A percentile compares a stretch with the other conserved stretches of the same genome.
These are phyloP conservation scores for Gymnobelideus leadbeateri DNA, from an alignment of 2,113 vertebrate genomes.

Conservation along the genomic window DNA sequence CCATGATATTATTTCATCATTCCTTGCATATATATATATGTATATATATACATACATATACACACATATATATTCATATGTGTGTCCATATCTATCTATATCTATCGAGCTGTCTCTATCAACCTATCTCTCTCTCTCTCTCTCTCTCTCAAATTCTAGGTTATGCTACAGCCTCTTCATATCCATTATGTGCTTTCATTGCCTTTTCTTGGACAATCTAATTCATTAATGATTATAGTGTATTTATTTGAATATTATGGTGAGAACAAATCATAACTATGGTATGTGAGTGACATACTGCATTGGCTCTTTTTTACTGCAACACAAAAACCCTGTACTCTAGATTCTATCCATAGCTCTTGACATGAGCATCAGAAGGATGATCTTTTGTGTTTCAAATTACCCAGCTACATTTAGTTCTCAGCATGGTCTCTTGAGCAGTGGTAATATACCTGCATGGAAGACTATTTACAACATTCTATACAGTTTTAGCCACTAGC, in stretches of 20 bases:
- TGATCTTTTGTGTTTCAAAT: neutral
- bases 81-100: no score
- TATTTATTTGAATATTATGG: neutral
- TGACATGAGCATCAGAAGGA: neutral
- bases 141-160: neutral
- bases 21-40: neutral
- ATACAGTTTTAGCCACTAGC: slow-evolving; percentile 11
- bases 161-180: neutral
- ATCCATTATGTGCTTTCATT: neutral
- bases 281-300: neutral
- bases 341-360: neutral
- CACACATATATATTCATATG: no score
- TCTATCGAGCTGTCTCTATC: no score
- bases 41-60: neutral
- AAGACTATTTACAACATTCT: neutral
- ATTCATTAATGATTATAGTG: neutral
- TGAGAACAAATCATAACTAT: neutral
- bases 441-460: slow-evolving; percentile 25
- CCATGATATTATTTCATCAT: neutral
- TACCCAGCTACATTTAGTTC: neutral
- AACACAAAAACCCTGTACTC: neutral
- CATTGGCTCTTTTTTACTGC: neutral
- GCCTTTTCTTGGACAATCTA: neutral
- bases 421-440: neutral
- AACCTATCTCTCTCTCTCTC: no score